These are phyloP conservation scores for Phenganax subtilis DNA, from an alignment of 92 coral and sea anemone species.

Conservation along the genomic window DNA sequence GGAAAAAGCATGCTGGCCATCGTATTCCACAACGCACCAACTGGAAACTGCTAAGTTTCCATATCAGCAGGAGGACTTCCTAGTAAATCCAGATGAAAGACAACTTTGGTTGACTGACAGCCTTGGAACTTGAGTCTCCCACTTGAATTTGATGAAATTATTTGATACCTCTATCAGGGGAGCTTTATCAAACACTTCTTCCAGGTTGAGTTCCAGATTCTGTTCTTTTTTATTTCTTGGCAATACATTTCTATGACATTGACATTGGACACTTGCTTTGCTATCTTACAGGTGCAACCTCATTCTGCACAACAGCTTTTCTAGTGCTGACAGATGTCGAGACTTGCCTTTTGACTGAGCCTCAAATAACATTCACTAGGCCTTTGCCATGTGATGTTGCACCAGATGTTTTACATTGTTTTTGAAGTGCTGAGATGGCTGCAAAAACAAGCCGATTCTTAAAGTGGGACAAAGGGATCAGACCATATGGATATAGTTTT, in stretches of 20 bases:
- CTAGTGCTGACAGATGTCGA: too few species aligned
- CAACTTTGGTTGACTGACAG: not conserved
- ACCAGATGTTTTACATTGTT: constrained; percentile 41
- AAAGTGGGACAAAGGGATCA: constrained; percentile 51
- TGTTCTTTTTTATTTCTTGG: not conserved
- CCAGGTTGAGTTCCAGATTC: not conserved
- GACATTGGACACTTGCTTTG: too few species aligned
- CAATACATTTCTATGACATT: not conserved
- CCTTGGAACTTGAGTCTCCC: not conserved
- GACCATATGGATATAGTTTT: constrained; percentile 51
- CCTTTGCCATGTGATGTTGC: constrained; percentile 12
- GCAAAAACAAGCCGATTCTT: constrained; percentile 41
- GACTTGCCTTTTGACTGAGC: too few species aligned
- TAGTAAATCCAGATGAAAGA: not conserved
- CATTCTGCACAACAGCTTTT: not conserved
- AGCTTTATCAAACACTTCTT: constrained; percentile 17
- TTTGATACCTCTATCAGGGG: constrained; percentile 2
- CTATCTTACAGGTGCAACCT: too few species aligned
- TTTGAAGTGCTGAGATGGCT: constrained; percentile 45
- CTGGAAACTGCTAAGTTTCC: not conserved
- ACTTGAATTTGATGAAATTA: not conserved
- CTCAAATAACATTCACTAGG: too few species aligned
- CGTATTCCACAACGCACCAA: constrained; percentile 4
- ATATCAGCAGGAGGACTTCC: not conserved
- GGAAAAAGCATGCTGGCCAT: not conserved